These are phyloP conservation scores for Aphrophora alni DNA, from an alignment of 2,888 invertebrate species.

Conservation along the genomic window DNA sequence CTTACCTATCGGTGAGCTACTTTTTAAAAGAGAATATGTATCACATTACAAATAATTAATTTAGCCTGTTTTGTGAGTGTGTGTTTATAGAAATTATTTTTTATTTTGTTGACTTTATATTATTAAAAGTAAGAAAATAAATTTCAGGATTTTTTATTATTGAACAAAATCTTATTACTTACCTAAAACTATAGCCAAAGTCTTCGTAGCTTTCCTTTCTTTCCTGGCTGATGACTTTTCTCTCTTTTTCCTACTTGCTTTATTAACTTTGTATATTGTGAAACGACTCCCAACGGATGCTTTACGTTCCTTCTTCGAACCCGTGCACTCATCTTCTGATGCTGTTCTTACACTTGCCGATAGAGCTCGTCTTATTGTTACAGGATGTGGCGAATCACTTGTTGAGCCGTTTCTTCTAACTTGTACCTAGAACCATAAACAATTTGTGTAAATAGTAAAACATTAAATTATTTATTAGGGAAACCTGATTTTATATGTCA, in stretches of 20 bases:
- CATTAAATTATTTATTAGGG: no score
- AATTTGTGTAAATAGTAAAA: background rate
- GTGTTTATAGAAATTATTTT: no score
- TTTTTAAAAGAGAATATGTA: no score
- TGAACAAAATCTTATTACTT: no score
- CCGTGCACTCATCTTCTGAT: slow-evolving; percentile 51
- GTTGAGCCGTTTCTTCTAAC: slow-evolving; percentile 54
- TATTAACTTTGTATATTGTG: slow-evolving; percentile 92
- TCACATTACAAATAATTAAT: no score
- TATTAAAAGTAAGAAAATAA: no score
- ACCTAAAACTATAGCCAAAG: slow-evolving; percentile 98
- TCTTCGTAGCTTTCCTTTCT: slow-evolving; percentile 98
- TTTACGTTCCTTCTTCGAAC: slow-evolving; percentile 75
- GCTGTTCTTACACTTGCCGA: slow-evolving; percentile 55
- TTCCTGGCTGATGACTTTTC: slow-evolving; percentile 93
- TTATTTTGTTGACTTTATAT: no score
- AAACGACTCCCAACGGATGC: slow-evolving; percentile 73
- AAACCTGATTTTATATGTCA: no score
- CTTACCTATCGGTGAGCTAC: no score
- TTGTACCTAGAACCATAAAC: background rate
- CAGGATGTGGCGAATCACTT: slow-evolving; percentile 50
- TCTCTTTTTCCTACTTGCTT: slow-evolving; percentile 92
- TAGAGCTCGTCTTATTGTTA: slow-evolving; percentile 50
- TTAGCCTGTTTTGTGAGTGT: no score
- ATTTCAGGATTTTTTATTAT: no score